phyloP scores from a whole-genome alignment of 2,888 invertebrate genomes.

The Eupithecia dodoneata region DNA sequence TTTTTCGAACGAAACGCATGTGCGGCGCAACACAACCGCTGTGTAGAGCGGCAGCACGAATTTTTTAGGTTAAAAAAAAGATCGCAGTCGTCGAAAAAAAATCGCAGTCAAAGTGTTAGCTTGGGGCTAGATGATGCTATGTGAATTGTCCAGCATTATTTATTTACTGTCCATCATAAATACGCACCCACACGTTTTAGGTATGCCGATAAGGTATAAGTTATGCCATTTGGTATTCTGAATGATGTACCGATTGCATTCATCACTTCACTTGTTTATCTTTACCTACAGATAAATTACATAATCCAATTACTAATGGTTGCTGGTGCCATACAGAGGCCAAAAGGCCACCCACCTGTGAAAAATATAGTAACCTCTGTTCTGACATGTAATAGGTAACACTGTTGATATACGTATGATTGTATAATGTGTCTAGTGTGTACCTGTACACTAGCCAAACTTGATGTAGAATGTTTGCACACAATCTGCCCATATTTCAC shows the following conservation, averaged over 20 bases:
- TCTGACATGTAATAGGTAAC: background rate
- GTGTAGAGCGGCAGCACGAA: too few relatives aligned
- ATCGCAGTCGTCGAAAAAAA: too few relatives aligned
- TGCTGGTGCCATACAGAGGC: background rate
- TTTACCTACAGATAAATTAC: background rate
- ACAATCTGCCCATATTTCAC: too few relatives aligned
- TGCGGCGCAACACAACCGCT: too few relatives aligned
- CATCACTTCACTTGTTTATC: constrained; percentile 5
- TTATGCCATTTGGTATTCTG: background rate
- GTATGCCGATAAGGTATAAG: background rate
- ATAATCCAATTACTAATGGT: constrained; percentile 6
- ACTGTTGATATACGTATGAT: background rate
- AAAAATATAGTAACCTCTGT: background rate
- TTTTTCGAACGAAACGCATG: too few relatives aligned
- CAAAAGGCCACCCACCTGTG: background rate
- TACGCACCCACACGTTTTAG: background rate
- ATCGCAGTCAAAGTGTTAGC: too few relatives aligned
- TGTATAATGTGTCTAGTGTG: too few relatives aligned
- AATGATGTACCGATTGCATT: constrained; percentile 5
- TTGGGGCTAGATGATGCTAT: too few relatives aligned
- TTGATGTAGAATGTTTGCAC: too few relatives aligned
- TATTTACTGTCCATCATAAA: background rate
- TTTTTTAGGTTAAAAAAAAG: too few relatives aligned
- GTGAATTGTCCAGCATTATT: too few relatives aligned
- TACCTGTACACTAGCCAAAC: too few relatives aligned